phyloP scores from a whole-genome alignment of 1,140 invertebrate species.

The Lepidurus arcticus region DNA sequence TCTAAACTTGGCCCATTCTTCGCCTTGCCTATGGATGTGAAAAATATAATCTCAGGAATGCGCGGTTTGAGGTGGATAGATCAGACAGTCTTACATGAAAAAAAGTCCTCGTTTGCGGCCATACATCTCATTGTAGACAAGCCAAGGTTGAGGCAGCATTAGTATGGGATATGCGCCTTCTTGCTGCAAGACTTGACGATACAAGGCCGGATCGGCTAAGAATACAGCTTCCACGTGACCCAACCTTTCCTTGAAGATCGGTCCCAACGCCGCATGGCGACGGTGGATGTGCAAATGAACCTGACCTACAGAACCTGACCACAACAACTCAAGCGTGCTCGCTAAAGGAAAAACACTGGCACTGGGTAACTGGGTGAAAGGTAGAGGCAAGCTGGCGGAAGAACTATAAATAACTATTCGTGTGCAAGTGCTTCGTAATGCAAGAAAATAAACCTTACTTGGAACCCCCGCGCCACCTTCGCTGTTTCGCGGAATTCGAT shows the following conservation, averaged over 20 bases:
- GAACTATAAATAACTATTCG: background rate
- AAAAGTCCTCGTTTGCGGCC: constrained; percentile 68
- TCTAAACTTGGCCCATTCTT: constrained; percentile 65
- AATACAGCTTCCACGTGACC: constrained; percentile 63
- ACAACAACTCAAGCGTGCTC: background rate
- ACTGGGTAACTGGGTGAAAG: background rate
- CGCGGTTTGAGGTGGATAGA: background rate
- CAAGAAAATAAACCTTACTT: background rate
- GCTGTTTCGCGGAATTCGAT: background rate
- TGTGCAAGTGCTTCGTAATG: background rate
- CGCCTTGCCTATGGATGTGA: constrained; percentile 56
- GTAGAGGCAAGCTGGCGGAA: background rate
- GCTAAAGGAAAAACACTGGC: background rate
- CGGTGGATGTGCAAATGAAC: constrained; percentile 67
- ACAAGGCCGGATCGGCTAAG: constrained; percentile 59
- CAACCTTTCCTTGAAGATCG: constrained; percentile 65
- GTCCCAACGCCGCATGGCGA: constrained; percentile 60
- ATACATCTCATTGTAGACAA: constrained; percentile 65
- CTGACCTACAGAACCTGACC: constrained; percentile 28
- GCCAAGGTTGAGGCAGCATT: constrained; percentile 74
- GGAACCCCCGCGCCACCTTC: background rate
- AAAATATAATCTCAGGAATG: constrained; percentile 23
- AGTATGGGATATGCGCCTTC: constrained; percentile 74
- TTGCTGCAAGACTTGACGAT: constrained; percentile 61
- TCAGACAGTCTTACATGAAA: constrained; percentile 65